phyloP scores from a whole-genome alignment of 2,888 invertebrate genomes.

The Chydorus sphaericus region DNA sequence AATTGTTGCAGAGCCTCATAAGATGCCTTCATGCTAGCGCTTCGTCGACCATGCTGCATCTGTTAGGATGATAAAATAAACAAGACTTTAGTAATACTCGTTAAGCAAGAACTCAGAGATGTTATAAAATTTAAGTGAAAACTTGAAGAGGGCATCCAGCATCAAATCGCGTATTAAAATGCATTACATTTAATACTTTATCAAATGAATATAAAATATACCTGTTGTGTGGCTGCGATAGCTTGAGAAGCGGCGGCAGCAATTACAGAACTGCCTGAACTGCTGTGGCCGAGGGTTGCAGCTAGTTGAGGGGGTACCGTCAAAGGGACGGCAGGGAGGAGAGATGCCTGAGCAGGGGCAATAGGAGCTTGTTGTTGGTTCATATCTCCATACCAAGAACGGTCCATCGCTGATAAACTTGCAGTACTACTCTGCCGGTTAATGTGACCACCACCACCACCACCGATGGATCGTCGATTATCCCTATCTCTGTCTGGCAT shows the following conservation, averaged over 20 bases:
- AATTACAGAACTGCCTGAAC: slow-evolving; percentile 75
- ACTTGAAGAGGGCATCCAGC: no score
- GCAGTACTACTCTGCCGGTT: slow-evolving; percentile 9
- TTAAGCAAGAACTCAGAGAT: neutral
- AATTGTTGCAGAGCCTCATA: slow-evolving; percentile 65
- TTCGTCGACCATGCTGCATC: slow-evolving; percentile 87
- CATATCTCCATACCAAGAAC: slow-evolving; percentile 4
- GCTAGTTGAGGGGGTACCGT: slow-evolving; percentile 11
- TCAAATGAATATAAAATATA: slow-evolving; percentile 23
- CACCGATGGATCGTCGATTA: neutral
- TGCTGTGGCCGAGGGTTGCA: slow-evolving; percentile 51
- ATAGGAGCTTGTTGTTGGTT: no score
- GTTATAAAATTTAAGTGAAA: neutral
- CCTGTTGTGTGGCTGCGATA: slow-evolving; percentile 86
- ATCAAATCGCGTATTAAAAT: no score
- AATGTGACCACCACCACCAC: neutral
- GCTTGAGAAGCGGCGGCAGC: slow-evolving; percentile 91
- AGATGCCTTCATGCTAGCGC: slow-evolving; percentile 85
- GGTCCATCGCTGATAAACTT: slow-evolving; percentile 6
- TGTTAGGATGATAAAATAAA: slow-evolving; percentile 27
- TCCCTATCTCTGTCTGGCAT: slow-evolving; percentile 1
- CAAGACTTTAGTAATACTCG: neutral
- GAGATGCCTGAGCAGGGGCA: neutral
- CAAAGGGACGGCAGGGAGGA: neutral
- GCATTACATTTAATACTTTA: no score